phyloP scores from a whole-genome alignment of 2,797 vertebrate species.

The Pteronotus mesoamericanus region DNA sequence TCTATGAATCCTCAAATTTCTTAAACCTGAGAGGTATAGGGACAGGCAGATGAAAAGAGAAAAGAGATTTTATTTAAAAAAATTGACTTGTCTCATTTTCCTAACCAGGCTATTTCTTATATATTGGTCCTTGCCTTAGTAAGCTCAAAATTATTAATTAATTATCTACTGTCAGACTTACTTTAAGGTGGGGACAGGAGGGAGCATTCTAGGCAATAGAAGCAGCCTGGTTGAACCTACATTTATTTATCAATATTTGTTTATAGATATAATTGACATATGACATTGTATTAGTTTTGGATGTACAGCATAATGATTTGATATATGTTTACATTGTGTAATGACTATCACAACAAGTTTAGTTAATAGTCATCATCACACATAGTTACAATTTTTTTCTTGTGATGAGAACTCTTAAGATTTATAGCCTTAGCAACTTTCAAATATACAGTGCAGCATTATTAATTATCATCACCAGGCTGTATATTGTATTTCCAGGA shows the following conservation, averaged over 20 bases:
- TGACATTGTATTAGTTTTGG: not conserved
- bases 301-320: not conserved
- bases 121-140: not conserved
- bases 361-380: not conserved
- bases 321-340: not conserved
- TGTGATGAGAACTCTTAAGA: not conserved
- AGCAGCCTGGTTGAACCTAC: not conserved
- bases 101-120: not conserved
- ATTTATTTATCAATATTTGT: not conserved
- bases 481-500: not conserved
- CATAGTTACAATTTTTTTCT: not conserved
- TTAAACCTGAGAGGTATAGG: not conserved
- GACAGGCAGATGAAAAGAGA: not conserved
- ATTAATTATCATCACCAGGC: not conserved
- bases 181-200: not conserved
- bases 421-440: not conserved
- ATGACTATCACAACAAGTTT: not conserved
- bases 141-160: not conserved
- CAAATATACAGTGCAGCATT: not conserved
- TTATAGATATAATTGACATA: not conserved
- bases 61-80: constrained; percentile 6
- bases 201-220: not conserved
- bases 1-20: not conserved
- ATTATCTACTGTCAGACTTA: not conserved
- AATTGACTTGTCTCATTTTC: not conserved